Conservation (phyloP, 2,888 invertebrate species). For the Sepiola atlantica region DNA sequence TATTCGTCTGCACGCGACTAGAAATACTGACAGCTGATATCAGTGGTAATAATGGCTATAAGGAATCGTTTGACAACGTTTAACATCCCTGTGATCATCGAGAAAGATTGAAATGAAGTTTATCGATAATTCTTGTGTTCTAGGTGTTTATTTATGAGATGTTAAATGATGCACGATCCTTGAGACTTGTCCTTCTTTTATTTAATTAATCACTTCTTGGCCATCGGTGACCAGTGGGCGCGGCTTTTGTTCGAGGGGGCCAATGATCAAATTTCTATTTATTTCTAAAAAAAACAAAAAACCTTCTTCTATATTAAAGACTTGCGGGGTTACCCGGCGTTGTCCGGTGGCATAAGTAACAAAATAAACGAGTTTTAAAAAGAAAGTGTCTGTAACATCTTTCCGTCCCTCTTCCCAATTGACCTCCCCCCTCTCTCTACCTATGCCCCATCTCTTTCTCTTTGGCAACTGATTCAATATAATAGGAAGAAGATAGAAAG, state of each 20-base stretch:
- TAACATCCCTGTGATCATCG: neutral
- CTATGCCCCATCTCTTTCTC: too few relatives aligned
- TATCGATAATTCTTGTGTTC: neutral
- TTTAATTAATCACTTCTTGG: neutral
- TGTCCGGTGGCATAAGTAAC: too few relatives aligned
- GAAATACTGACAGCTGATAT: neutral
- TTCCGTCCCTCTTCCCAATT: too few relatives aligned
- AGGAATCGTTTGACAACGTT: neutral
- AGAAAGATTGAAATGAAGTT: neutral
- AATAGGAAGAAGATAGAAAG: too few relatives aligned
- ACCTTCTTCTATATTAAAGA: too few relatives aligned
- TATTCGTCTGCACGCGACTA: neutral
- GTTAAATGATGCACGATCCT: neutral
- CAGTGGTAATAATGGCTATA: neutral
- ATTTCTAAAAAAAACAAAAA: too few relatives aligned
- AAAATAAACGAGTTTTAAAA: too few relatives aligned
- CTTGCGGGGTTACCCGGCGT: too few relatives aligned
- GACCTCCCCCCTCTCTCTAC: too few relatives aligned
- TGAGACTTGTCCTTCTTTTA: neutral
- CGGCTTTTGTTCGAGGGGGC: neutral
- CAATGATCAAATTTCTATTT: neutral
- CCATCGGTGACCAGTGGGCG: neutral
- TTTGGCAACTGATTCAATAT: too few relatives aligned
- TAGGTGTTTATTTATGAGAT: neutral
- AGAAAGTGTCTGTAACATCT: too few relatives aligned